phyloP scores from a whole-genome alignment of 1,140 invertebrate genomes.

The Chironomus striatipennis region DNA sequence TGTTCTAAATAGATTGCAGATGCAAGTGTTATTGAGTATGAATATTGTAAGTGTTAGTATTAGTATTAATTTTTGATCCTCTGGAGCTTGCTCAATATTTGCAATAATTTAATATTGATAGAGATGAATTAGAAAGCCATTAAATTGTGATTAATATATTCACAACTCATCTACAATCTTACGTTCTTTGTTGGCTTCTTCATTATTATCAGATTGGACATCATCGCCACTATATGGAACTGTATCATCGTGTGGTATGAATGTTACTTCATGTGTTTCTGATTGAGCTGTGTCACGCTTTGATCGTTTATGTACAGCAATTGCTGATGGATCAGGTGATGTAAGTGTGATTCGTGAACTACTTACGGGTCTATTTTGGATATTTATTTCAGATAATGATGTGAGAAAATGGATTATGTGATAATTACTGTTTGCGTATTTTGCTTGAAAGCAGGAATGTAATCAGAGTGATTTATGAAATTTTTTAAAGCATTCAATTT shows the following conservation, averaged over 20 bases:
- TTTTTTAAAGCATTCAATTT: constrained; percentile 18
- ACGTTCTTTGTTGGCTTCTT: constrained; percentile 8
- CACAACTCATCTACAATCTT: constrained; percentile 16
- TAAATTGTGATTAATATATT: not conserved
- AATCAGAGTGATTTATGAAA: not conserved
- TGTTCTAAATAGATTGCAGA: not conserved
- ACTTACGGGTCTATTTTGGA: constrained; percentile 32
- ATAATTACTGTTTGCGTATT: too few species aligned
- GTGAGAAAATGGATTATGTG: not conserved
- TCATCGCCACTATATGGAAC: not conserved
- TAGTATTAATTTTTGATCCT: not conserved
- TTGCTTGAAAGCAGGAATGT: too few species aligned
- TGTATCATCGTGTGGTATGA: constrained; percentile 33
- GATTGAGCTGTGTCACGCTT: constrained; percentile 34
- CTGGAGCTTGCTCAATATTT: not conserved
- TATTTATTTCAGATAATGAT: constrained; percentile 25
- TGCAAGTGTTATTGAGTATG: not conserved
- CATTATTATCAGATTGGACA: not conserved
- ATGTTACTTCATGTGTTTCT: constrained; percentile 37
- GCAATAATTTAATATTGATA: not conserved
- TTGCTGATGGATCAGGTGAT: constrained; percentile 40
- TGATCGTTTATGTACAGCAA: constrained; percentile 29
- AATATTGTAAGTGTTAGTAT: not conserved
- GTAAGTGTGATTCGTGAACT: constrained; percentile 41
- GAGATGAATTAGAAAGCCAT: not conserved